phyloP scores from a whole-genome alignment of 2,113 vertebrate species.

The Muscicapa adusta region DNA sequence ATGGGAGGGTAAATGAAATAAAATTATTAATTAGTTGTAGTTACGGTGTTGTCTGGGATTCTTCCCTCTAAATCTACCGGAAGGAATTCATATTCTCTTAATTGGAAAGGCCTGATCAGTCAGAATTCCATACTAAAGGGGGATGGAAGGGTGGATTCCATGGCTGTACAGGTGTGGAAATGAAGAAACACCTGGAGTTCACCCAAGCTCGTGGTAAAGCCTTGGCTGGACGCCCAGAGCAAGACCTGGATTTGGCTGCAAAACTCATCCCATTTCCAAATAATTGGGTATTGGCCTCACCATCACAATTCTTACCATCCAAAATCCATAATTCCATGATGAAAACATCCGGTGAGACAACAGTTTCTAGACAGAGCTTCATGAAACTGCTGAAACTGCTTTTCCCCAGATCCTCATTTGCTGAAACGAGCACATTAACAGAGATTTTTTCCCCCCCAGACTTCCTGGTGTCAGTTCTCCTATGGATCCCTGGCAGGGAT shows the following conservation, averaged over 20 bases:
- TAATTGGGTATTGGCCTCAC: accelerated
- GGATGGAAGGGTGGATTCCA: neutral
- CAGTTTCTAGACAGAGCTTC: neutral
- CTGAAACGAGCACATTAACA: accelerated
- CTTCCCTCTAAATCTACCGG: neutral
- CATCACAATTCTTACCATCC: neutral
- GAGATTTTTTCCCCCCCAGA: neutral
- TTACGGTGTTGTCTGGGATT: neutral
- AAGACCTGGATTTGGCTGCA: neutral
- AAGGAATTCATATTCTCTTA: neutral
- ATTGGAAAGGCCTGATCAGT: neutral
- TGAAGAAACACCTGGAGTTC: neutral
- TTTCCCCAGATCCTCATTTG: neutral
- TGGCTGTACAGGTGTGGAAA: neutral
- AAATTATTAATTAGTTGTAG: neutral
- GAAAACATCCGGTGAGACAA: neutral
- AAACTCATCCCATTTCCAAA: neutral
- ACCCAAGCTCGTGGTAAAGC: neutral
- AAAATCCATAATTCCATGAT: neutral
- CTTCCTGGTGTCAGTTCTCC: neutral
- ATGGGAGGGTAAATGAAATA: accelerated
- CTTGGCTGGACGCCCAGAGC: neutral
- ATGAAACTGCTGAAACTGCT: neutral
- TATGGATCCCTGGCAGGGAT: neutral
- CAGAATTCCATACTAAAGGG: neutral